Evolutionary conservation across 2,797 vertebrate species (phyloP), one percentile per base, ranked within the genome.

Genomic region (Falco cherrug): DNA sequence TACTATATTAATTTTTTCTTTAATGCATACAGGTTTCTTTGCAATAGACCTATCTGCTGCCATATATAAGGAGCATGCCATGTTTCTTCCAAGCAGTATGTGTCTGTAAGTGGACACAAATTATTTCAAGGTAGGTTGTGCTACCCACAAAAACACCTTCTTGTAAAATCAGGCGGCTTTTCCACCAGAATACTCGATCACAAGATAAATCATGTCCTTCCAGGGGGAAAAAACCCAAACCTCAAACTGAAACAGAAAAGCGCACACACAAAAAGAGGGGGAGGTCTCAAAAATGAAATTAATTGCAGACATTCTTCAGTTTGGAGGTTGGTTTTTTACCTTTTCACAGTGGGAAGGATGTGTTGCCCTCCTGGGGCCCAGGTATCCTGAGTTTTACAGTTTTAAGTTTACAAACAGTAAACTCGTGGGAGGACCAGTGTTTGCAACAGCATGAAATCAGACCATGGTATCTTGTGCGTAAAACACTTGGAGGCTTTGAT

Each of bases 211-310:
- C 26, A 12, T 29, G 41, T 37, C 26, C 33, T 89, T 67, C 47
- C 4, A 4, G 25, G 9, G 48, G 3, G 0, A 0, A 7, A 19
- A 70, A 61, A 24, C 28, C 16, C 54, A 74, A 31, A 48, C 29
- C 26, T 13, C 17, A 63, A 35, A 35, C 15, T 16, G 22, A 54
- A 69, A 9, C 29, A 39, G 45, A 59, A 22, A 53, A 9, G 3
- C 33, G 17, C 43, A 8, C 15, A 6, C 16, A 45, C 17, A 29
- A 22, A 48, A 48, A 48, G 12, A 25, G 6, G 5, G n/a, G 20
- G 26, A 7, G 48, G n/a, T 25, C n/a, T 87, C 48, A 50, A 71
- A 84, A 78, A 76, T 31, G 2, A 53, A 22, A 50, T 73, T 64
- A 33, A 13, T 6, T 61, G 86, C 53, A 89, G 76, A 29, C 16